Conservation (phyloP, 2,113 vertebrate species). For the Holacanthus passer region DNA sequence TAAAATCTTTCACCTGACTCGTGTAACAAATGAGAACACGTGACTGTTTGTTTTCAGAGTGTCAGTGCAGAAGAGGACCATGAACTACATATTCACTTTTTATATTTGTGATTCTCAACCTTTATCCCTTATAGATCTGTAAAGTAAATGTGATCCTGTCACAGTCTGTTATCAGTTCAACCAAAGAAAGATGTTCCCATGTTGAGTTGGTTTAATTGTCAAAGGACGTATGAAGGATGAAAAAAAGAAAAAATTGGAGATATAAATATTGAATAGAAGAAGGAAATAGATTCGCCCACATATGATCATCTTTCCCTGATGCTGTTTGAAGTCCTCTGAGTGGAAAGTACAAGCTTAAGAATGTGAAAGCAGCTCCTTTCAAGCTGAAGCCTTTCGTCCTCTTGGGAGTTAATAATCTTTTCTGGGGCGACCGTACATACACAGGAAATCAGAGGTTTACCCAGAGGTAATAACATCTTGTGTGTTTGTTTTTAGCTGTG, state of each 20-base stretch:
- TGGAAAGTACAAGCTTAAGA: conserved; percentile 24
- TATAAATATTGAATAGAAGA: not conserved
- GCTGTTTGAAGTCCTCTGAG: conserved; percentile 8
- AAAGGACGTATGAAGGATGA: not conserved
- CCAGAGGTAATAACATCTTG: not conserved
- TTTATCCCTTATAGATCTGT: not conserved
- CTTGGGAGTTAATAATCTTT: conserved; percentile 39
- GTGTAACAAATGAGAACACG: not conserved
- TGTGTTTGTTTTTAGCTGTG: conserved; percentile 47
- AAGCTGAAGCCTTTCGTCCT: conserved; percentile 19
- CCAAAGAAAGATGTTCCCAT: conserved; percentile 34
- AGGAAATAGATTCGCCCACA: not conserved
- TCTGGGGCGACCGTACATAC: not conserved
- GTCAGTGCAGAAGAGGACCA: not conserved
- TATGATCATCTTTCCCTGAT: not conserved
- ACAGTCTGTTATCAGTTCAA: conserved; percentile 22
- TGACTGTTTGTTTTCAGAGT: not conserved
- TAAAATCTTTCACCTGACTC: conserved; percentile 1
- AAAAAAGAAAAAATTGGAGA: too few relatives aligned
- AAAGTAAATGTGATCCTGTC: not conserved
- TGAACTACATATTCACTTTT: not conserved
- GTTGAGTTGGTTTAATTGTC: conserved; percentile 8
- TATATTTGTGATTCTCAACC: not conserved
- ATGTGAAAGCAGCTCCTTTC: conserved; percentile 45
- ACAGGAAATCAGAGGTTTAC: conserved; percentile 1